Evolutionary conservation across 2,113 vertebrate species (phyloP).

Genomic region (Cyanoderma ruficeps): DNA sequence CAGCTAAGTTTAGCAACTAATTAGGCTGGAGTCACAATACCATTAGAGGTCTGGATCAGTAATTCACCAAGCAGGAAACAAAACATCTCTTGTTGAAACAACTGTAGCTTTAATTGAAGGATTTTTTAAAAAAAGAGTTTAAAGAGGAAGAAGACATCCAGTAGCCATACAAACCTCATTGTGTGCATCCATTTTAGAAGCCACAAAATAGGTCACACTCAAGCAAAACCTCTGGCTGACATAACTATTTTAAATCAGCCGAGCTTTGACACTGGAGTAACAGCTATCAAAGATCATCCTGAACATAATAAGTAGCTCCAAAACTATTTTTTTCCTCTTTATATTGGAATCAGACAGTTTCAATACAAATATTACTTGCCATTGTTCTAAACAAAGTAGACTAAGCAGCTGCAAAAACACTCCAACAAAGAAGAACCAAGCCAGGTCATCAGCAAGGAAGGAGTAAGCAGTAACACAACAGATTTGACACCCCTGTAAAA

Average conservation of each 20-base stretch:
- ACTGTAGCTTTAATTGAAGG: not conserved
- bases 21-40: slow-evolving; percentile 49
- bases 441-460: not conserved
- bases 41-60: slow-evolving; percentile 35
- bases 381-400: not conserved
- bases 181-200: not conserved
- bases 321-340: not conserved
- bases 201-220: not conserved
- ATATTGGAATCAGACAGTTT: not conserved
- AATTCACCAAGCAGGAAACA: slow-evolving; percentile 45
- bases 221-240: not conserved
- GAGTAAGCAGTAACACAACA: not conserved
- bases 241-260: not conserved
- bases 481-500: not conserved
- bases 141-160: slow-evolving; percentile 13
- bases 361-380: not conserved
- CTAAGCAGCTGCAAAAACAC: not conserved
- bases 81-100: slow-evolving; percentile 51
- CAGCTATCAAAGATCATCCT: not conserved
- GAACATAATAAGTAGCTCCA: not conserved
- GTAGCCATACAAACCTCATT: not conserved
- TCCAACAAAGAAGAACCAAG: not conserved
- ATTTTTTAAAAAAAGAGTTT: not conserved
- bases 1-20: slow-evolving; percentile 63
- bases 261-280: not conserved